Base-by-base conservation (phyloP, 2,113 vertebrate genomes). In the Catharus bicknelli region DNA sequence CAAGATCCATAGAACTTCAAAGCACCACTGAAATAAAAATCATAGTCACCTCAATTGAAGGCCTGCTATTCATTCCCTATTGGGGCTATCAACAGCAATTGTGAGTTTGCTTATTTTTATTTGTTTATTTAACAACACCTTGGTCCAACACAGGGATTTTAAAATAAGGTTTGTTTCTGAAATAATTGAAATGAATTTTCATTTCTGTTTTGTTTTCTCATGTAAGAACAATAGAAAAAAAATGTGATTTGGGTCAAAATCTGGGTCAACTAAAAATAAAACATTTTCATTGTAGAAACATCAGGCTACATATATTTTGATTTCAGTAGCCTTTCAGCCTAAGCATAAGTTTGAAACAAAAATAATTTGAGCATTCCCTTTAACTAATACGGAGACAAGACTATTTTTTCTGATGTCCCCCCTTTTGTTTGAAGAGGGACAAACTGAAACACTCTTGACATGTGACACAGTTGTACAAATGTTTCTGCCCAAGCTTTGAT, bases 161-260 rank as follows among this genome's bases (percentile, higher is more conserved):
- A 14, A 29, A 36, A 36, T 32, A 43, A 20, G 2, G 2, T 27
- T 64, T 61, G 6, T 51, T 91, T 91, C 66, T 83, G 63, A 68
- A 63, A 78, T n/a, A 72, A 2, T 36, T 45, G n/a, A 72, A 91
- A 85, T 54, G 2, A 75, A 34, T 84, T 67, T 86, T 75, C 36
- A 75, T 67, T 74, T 86, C 55, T 62, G 10, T 43, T 88, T 84
- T 81, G 25, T 58, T 92, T 92, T 72, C 64, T 70, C 8, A 10
- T 42, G 38, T 34, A 30, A 61, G 21, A 13, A 53, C 70, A 80
- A 51, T 8, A 54, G 10, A 13, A 45, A 42, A 62, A 69, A 76
- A 59, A 29, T 9, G 8, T 34, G 9, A 82, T 91, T 85, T 91
- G 45, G 74, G 89, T 93, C 67, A 93, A 93, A 86, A 95, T 89